Base-by-base conservation (phyloP, 1,140 invertebrate species). In the Drosophila busckii region DNA sequence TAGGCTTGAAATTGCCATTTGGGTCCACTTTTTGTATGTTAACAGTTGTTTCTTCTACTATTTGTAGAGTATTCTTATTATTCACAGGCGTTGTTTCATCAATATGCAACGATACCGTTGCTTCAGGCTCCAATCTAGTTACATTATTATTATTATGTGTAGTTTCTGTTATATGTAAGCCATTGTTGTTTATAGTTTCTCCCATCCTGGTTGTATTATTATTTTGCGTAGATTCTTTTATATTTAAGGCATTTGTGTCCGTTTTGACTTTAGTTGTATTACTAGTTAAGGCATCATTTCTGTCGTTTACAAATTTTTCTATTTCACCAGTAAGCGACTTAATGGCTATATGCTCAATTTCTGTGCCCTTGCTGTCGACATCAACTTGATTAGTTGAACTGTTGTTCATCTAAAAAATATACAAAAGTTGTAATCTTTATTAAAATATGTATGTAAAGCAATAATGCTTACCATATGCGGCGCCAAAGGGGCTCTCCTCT, bases 281-380 rank as follows among this genome's bases (percentile, higher is more conserved):
- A 38, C 38, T 62, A 22, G 29, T 38, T 20, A 35, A 52, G 23
- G 41, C 35, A 22, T 80, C 68, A 48, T 56, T 54, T 26, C 63
- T 40, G 20, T 60, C 48, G 50, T 71, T 68, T 12, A 87, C 85
- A 63, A 84, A 87, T 23, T 56, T 49, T 65, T 87, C 70, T 44
- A 87, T 87, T 85, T 85, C 85, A 20, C 48, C 62, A 9, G 85
- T 68, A 12, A 87, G 59, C 42, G 78, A 83, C 26, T 68, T 53
- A 44, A 87, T 87, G 17, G 82, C 78, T 15, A 60, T 45, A 28
- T 58, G 49, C 20, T 58, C 41, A 8, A 41, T 46, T 28, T 46
- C 41, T n/a, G 49, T 17, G 25, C 37, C 23, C 4, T 5, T 9
- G 26, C n/a, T 44, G 2, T 54, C 20, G n/a, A n/a, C 12, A 3